Evolutionary conservation across 2,113 vertebrate genomes (phyloP), one percentile per base, ranked within the genome.

Genomic region (Tretioscincus oriximinensis): DNA sequence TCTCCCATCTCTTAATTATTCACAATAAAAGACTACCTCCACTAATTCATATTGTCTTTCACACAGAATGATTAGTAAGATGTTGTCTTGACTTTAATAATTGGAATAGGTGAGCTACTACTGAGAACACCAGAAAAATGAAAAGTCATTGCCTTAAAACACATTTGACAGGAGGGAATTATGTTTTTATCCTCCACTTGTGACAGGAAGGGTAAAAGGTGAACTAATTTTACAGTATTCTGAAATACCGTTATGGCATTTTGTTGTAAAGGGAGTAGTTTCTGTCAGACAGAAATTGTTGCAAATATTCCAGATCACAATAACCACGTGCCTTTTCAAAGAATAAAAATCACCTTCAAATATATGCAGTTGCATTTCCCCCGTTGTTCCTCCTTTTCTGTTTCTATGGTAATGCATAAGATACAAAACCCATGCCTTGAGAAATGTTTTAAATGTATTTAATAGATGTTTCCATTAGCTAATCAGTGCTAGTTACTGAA

Each of bases 201-300:
- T 81, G 80, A 81, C 80, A 81, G 73, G 51, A 65, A 76, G 54
- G 65, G 65, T 76, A 81, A 81, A 70, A 69, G 65, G 80, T 81
- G 65, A 76, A 20, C 73, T 76, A 81, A 81, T 81, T 76, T 76
- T 76, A 76, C 51, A 81, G 61, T 81, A 45, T 76, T 49, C n/a
- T 47, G 65, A 76, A 58, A 58, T 35, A 69, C 51, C 80, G 69
- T 69, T 81, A 24, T 31, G 35, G 20, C 22, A 24, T 80, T 80
- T 65, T 65, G 70, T 61, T 75, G 54, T 26, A 47, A 60, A 2
- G 31, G 45, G 22, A 82, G 14, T 10, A 81, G 73, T 68, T 68
- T 76, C 45, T 4, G 1, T 1, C 80, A 69, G 54, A 61, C 54
- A 61, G 47, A 69, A 47, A 49, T 69, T 60, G 35, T 29, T 81